Conservation (phyloP, 2,888 invertebrate genomes). For the Cosmia trapezina region DNA sequence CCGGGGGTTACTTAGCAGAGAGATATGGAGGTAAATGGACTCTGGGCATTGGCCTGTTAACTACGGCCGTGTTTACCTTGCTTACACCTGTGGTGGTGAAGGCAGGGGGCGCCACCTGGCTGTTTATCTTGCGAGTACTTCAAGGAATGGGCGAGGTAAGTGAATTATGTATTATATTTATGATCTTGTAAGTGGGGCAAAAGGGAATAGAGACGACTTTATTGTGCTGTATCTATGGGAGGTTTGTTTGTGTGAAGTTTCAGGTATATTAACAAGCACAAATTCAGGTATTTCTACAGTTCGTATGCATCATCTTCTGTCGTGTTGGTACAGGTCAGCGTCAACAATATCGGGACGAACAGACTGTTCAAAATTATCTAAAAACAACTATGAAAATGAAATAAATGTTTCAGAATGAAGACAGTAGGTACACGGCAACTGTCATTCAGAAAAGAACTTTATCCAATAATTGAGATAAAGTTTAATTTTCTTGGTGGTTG, state of each 20-base stretch:
- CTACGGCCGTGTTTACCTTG: conserved; percentile 95
- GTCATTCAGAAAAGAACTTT: too few relatives aligned
- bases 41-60: conserved; percentile 94
- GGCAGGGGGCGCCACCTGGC: conserved; percentile 88
- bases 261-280: neutral
- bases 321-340: neutral
- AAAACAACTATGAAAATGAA: too few relatives aligned
- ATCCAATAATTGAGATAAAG: too few relatives aligned
- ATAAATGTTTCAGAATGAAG: too few relatives aligned
- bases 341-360: too few relatives aligned
- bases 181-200: neutral
- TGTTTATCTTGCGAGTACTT: conserved; percentile 91
- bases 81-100: conserved; percentile 94
- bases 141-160: conserved; percentile 95
- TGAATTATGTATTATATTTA: conserved; percentile 26
- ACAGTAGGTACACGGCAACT: too few relatives aligned
- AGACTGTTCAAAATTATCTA: too few relatives aligned
- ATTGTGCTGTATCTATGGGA: neutral
- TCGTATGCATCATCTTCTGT: neutral
- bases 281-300: neutral
- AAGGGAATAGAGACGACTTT: neutral
- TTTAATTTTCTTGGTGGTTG: too few relatives aligned
- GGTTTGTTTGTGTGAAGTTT: neutral
- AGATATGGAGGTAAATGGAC: conserved; percentile 96
- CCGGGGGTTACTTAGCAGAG: conserved; percentile 95